Base-by-base conservation (phyloP, 2,888 invertebrate species). In the Muscina levida region DNA sequence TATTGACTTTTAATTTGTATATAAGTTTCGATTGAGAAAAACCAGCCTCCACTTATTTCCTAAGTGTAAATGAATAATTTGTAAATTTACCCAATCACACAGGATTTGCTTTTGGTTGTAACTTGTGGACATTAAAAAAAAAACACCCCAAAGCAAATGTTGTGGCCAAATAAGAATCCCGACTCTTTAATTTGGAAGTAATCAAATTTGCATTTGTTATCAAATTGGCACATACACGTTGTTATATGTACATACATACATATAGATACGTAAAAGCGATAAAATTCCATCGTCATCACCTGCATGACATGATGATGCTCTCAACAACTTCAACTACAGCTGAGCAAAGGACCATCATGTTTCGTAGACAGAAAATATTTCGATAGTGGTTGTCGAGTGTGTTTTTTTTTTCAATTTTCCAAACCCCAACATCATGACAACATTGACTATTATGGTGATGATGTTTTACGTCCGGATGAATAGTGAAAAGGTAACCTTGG, bases 401-500 rank as follows among this genome's bases (percentile, higher is more conserved):
- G 31, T 3, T 31, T 5, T 31, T 31, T 31, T 31, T 5, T 31
- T 31, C 8, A 8, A 8, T 62, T 62, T 42, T 57, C 37, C 31
- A 46, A 46, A 46, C n/a, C n/a, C 11, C n/a, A 46, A 17, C 57
- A 56, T 11, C 26, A 15, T 31, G 37, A 57, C 13, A 11, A 22
- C 11, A 62, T 42, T 13, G 5, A 44, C 44, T 44, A 56, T 56
- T 24, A 56, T 26, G 24, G n/a, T 26, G 24, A 13, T n/a, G 62
- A 42, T 22, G 19, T 62, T 42, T 31, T 31, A 31, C 31, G 31
- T 8, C 8, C 31, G 62, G 39, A 62, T 62, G 62, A 62, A 62
- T 62, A 17, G 31, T 31, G 15, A 42, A 53, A 53, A 37, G 72
- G 57, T 77, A 81, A 81, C 81, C 81, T 81, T 81, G 81, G 81